Evolutionary conservation across 1,140 invertebrate genomes (phyloP), one percentile per base, ranked within the genome.

Genomic region (Metaphire vulgaris): DNA sequence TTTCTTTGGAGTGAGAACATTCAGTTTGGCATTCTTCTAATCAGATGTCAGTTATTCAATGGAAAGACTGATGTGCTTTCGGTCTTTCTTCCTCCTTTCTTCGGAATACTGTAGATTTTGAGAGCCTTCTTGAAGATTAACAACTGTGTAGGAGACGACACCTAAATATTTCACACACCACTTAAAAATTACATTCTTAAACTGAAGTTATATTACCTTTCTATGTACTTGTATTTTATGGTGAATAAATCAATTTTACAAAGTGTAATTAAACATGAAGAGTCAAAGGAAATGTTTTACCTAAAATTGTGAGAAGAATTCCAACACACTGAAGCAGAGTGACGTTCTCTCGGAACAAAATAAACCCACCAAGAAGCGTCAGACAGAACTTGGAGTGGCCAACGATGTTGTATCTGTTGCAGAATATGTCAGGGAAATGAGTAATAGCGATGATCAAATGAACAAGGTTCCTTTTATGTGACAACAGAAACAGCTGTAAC

Each of bases 311-410:
- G 28, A 88, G 80, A 2, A 87, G 76, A 69, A 90, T 89, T 71
- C 89, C 89, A 6, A 88, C 78, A 1, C 88, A 80, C 81, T 90
- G 90, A 82, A 89, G 85, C 6, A 86, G 78, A 26, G 86, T 80
- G 33, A 90, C 79, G 21, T 86, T 83, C 79, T 90, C 89, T 26
- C 88, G 79, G 79, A 90, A 90, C 32, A 90, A 72, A 0, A 90
- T 41, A 31, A 85, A 88, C 33, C 89, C 89, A 41, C 88, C 88
- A 41, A 89, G 75, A 14, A 90, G 81, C 6, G 89, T 87, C 33
- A 90, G 82, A 79, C 89, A 89, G 80, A 90, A 90, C 81, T 90
- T 90, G 0, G 88, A 82, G 85, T 90, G 89, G 16, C 89, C 89
- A 34, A 89, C 88, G 88, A 90, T 90, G 75, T 90, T 90, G 80